Percentiles rank a stretch among this genome's conserved stretches.
These are phyloP conservation scores for Drosophila parthenogenetica DNA, from an alignment of 2,888 invertebrate genomes.

Conservation along the genomic window DNA sequence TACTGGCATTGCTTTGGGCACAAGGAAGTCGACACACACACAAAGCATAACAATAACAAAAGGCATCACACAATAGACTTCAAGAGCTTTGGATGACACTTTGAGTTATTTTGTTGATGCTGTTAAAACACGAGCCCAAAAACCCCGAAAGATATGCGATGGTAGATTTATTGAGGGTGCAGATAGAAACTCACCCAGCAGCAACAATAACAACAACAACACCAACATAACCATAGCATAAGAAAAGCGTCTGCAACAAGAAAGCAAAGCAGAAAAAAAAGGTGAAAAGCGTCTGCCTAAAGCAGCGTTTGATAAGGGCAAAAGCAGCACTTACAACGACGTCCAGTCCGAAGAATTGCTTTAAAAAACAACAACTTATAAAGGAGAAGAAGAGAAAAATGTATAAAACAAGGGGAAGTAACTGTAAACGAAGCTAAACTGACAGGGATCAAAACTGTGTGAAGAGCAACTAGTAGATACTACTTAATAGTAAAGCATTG, in stretches of 20 bases:
- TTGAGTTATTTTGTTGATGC: constrained; percentile 77
- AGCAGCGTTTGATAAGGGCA: constrained; percentile 58
- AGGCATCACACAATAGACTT: constrained; percentile 73
- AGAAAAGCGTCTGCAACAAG: background rate
- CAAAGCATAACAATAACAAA: constrained; percentile 55
- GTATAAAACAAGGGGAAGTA: constrained; percentile 15
- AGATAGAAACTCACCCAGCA: constrained; percentile 43
- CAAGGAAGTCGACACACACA: constrained; percentile 16
- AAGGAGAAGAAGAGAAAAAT: constrained; percentile 2
- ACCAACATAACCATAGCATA: background rate
- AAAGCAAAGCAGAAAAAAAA: constrained; percentile 24
- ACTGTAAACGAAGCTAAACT: constrained; percentile 13
- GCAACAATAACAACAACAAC: constrained; percentile 5
- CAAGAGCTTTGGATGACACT: constrained; percentile 77
- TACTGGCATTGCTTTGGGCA: background rate
- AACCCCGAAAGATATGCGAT: constrained; percentile 63
- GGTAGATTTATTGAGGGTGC: constrained; percentile 69
- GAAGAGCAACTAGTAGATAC: constrained; percentile 26
- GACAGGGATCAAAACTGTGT: background rate
- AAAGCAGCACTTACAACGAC: constrained; percentile 29
- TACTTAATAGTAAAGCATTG: background rate
- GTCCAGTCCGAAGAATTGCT: constrained; percentile 45
- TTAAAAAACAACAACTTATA: constrained; percentile 11
- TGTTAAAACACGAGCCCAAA: constrained; percentile 60
- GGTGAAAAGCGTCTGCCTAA: constrained; percentile 56